Base-by-base conservation (phyloP, 2,113 vertebrate species). In the Sorex fumeus region DNA sequence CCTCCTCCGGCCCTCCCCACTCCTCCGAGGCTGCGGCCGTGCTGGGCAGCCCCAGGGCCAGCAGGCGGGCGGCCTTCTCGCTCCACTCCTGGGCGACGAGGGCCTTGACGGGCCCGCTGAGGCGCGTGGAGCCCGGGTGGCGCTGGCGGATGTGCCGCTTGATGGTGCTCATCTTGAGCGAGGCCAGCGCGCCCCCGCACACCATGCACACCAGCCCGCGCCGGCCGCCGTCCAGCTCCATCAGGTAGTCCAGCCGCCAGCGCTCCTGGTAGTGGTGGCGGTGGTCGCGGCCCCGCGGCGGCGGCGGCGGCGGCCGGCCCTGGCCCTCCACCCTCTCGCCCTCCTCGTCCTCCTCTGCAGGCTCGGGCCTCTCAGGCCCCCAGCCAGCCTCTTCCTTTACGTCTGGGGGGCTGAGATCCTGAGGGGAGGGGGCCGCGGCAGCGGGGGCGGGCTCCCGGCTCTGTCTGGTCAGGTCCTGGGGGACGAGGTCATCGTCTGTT, bases 161-260 rank as follows among this genome's bases (percentile, higher is more conserved):
- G 97, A 99, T 98, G 96, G 98, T 98, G 97, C 98, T 98, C 75
- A 98, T 98, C 96, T 98, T 98, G 94, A 98, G 98, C 89, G 98
- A 98, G 9, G 98, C 97, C 95, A 99, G 96, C 13, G 98, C 96
- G 94, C 98, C 98, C 82, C 98, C 98, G 81, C 99, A 99, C 91
- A 98, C 98, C 99, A 99, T 98, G 97, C 99, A 99, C 97, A 98
- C 98, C 18, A 98, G 97, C n/a, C 98, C 98, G 27, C 97, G 98
- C 74, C 98, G 98, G 92, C 97, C 96, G 21, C 98, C 98, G 69
- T 98, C 98, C 62, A 98, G 98, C 66, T 98, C 98, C 97, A 99
- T 97, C 92, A 99, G 97, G 97, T 98, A 99, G 96, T 99, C 98
- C 21, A 99, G 98, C 25, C 98, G 98, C 93, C 99, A 98, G 83